Conservation (phyloP, 2,888 invertebrate species). For the Phragmatobia fuliginosa region DNA sequence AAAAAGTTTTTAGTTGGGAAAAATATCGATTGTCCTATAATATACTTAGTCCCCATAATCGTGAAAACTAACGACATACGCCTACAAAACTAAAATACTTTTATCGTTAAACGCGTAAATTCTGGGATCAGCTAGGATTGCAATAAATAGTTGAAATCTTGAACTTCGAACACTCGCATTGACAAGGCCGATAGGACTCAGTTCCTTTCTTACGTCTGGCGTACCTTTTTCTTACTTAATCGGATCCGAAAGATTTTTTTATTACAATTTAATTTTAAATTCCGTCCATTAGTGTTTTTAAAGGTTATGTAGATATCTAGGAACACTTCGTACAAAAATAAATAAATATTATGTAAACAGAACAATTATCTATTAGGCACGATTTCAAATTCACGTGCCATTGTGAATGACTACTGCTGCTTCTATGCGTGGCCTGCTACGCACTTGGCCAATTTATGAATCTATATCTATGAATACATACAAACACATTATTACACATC, state of each 20-base stretch:
- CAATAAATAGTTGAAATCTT: constrained; percentile 85
- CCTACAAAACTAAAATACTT: constrained; percentile 61
- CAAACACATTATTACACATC: too few species aligned
- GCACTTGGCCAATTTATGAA: too few species aligned
- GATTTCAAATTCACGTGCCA: too few species aligned
- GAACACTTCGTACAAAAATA: too few species aligned
- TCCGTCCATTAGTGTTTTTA: constrained; percentile 33
- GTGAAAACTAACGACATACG: constrained; percentile 48
- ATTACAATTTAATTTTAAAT: constrained; percentile 28
- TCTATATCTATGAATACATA: too few species aligned
- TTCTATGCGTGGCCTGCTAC: neutral
- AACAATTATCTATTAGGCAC: too few species aligned
- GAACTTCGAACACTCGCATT: constrained; percentile 78
- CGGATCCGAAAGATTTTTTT: constrained; percentile 39
- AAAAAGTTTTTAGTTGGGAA: constrained; percentile 39
- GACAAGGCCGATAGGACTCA: constrained; percentile 76
- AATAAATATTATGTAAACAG: too few species aligned
- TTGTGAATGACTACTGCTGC: too few species aligned
- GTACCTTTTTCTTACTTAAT: constrained; percentile 35
- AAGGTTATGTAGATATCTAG: constrained; percentile 3
- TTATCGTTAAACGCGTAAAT: constrained; percentile 81
- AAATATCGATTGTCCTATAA: constrained; percentile 47
- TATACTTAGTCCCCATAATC: constrained; percentile 50
- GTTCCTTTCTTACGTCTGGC: constrained; percentile 35
- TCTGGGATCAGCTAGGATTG: constrained; percentile 77